A percentile compares a stretch with the other conserved stretches of the same genome.
phyloP scores from a whole-genome alignment of 2,888 invertebrate genomes.

The Acrobeloides nanus region DNA sequence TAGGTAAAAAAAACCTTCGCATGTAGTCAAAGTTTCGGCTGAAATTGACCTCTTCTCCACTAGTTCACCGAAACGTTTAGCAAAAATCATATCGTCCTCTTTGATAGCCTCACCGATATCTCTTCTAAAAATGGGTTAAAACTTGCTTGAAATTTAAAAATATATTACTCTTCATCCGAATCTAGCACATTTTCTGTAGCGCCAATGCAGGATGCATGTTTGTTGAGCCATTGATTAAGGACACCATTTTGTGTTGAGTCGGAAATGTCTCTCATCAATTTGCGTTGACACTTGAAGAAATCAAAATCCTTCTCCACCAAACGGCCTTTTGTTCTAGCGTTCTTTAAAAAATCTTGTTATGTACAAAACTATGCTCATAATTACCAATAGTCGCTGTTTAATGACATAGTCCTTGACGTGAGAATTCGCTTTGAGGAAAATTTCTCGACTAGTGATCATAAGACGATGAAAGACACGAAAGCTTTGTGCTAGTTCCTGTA shows the following conservation, averaged over 20 bases:
- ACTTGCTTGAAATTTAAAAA: too few species aligned
- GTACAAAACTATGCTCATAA: not conserved
- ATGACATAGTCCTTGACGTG: slow-evolving; percentile 9
- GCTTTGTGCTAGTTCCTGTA: slow-evolving; percentile 8
- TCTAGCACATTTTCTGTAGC: too few species aligned
- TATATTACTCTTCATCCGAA: too few species aligned
- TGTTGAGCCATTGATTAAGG: too few species aligned
- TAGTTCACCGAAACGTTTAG: too few species aligned
- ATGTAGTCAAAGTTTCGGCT: too few species aligned
- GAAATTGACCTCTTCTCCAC: too few species aligned
- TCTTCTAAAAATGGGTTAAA: too few species aligned
- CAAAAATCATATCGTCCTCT: too few species aligned
- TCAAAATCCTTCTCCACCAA: slow-evolving; percentile 9
- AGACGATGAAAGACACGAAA: slow-evolving; percentile 10
- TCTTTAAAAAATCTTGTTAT: not conserved
- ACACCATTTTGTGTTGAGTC: not conserved
- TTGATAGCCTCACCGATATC: too few species aligned
- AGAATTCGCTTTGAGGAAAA: slow-evolving; percentile 11
- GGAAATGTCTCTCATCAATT: slow-evolving; percentile 8
- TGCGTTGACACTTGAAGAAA: slow-evolving; percentile 9
- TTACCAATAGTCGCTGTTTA: slow-evolving; percentile 9
- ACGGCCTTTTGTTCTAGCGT: slow-evolving; percentile 4
- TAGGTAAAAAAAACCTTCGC: too few species aligned
- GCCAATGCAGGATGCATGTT: too few species aligned
- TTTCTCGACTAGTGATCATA: slow-evolving; percentile 8